Conservation (phyloP, 2,113 vertebrate genomes). For the Gulo gulo region DNA sequence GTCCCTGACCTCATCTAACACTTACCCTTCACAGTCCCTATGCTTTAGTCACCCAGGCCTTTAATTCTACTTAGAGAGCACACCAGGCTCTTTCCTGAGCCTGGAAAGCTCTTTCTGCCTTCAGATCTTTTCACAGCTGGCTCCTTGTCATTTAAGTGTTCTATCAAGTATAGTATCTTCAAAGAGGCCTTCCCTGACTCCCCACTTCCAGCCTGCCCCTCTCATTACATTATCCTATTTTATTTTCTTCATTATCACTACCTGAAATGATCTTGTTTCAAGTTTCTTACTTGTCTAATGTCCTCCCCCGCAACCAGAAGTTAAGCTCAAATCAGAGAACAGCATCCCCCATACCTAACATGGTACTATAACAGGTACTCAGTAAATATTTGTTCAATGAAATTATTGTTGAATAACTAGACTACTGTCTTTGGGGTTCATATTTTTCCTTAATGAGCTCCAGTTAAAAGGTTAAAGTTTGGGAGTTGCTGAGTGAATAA, state of each 20-base stretch:
- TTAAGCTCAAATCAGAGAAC: background rate
- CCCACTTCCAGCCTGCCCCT: background rate
- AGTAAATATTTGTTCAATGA: constrained; percentile 28
- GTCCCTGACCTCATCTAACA: background rate
- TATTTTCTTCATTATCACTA: background rate
- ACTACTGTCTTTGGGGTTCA: background rate
- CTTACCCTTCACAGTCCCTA: background rate
- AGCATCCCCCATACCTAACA: background rate
- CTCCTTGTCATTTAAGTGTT: background rate
- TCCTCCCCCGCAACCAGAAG: background rate
- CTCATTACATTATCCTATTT: background rate
- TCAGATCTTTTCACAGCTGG: background rate
- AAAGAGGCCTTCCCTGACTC: background rate
- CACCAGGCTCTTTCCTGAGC: background rate
- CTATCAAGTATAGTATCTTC: background rate
- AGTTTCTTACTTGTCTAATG: background rate
- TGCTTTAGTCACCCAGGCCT: background rate
- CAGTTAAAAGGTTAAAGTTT: constrained; percentile 35
- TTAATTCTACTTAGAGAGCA: background rate
- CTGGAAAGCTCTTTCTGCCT: background rate
- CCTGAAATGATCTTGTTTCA: constrained; percentile 11
- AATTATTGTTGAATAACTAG: background rate
- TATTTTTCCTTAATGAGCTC: constrained; percentile 20
- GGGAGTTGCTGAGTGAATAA: constrained; percentile 17
- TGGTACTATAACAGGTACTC: background rate